phyloP scores from a whole-genome alignment of 2,797 vertebrate species.

The Arnoldichthys spilopterus region DNA sequence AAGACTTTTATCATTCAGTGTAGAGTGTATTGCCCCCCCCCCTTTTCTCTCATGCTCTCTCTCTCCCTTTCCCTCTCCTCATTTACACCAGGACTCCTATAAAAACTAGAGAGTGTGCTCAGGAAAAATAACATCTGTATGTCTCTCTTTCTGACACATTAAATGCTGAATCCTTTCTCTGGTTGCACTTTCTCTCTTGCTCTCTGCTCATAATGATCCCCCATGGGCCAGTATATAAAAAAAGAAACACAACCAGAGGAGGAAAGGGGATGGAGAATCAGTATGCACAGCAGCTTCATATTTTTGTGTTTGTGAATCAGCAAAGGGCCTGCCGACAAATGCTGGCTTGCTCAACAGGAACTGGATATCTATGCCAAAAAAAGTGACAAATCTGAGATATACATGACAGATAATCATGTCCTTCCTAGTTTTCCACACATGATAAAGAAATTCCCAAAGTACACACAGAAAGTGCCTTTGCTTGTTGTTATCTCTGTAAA shows the following conservation, averaged over 20 bases:
- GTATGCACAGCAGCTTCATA: slow-evolving; percentile 43
- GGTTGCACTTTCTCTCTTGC: slow-evolving; percentile 2
- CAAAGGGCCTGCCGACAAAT: slow-evolving; percentile 58
- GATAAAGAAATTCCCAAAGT: slow-evolving; percentile 15
- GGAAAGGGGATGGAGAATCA: slow-evolving; percentile 32
- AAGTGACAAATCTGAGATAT: slow-evolving; percentile 50
- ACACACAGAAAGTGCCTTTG: neutral
- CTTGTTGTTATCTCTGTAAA: neutral
- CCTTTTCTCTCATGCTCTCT: neutral
- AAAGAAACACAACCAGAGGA: slow-evolving; percentile 42
- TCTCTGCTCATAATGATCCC: slow-evolving; percentile 54
- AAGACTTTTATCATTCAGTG: neutral
- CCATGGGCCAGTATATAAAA: slow-evolving; percentile 48
- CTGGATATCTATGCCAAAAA: slow-evolving; percentile 50
- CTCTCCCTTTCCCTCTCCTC: neutral
- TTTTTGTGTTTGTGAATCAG: slow-evolving; percentile 47
- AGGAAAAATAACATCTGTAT: slow-evolving; percentile 19
- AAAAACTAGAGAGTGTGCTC: neutral
- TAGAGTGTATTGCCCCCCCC: slow-evolving; percentile 2
- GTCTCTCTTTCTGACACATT: slow-evolving; percentile 23
- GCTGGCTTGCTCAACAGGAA: slow-evolving; percentile 45
- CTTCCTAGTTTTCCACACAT: slow-evolving; percentile 6
- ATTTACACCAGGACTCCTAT: neutral
- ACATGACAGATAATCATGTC: slow-evolving; percentile 16
- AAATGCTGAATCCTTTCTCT: slow-evolving; percentile 11